Base-by-base conservation (phyloP, 2,797 vertebrate species). In the Sebastes aleutianus region DNA sequence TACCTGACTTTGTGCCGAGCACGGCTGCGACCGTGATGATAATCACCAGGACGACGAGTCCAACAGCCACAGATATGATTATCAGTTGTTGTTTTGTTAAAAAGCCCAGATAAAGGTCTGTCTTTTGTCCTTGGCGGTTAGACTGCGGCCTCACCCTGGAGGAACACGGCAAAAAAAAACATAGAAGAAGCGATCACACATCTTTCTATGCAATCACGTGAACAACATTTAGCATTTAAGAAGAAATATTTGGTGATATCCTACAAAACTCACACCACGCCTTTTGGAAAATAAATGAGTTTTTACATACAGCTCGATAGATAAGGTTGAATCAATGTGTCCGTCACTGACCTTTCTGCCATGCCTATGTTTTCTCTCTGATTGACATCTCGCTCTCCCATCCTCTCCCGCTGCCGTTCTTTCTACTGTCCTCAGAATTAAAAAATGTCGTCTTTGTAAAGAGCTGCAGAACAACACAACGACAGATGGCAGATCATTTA, bases 1-100 rank as follows among this genome's bases (percentile, higher is more conserved):
- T 90, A 91, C 90, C 91, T 82, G 89, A 54, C 4, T 79, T 72
- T 7, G 8, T 68, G 27, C 68, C 80, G 53, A 94, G 54, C 67
- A 92, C 78, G 0, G 81, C 83, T 2, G 87, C 16, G 50, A 92
- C 73, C 2, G 39, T 73, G 24, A 91, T 73, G 84, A 85, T 10
- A 27, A 88, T 3, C 22, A 93, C 43, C 34, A 95, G 74, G 10
- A 87, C 0, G 12, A 87, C 10, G 18, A 95, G 76, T 57, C 87
- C 89, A 27, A 79, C 47, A 6, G 61, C 79, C 27, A 86, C 74
- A 69, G 78, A 87, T 10, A 90, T 29, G 31, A 88, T 75, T 20
- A 88, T 78, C 36, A 93, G 84, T 1, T 91, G 87, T 31, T 62
- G 14, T 61, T 83, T 89, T 14, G 83, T 91, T 5, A 91, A 86